Conservation (phyloP, 2,888 invertebrate species). For the Xanthorhoe spadicearia region DNA sequence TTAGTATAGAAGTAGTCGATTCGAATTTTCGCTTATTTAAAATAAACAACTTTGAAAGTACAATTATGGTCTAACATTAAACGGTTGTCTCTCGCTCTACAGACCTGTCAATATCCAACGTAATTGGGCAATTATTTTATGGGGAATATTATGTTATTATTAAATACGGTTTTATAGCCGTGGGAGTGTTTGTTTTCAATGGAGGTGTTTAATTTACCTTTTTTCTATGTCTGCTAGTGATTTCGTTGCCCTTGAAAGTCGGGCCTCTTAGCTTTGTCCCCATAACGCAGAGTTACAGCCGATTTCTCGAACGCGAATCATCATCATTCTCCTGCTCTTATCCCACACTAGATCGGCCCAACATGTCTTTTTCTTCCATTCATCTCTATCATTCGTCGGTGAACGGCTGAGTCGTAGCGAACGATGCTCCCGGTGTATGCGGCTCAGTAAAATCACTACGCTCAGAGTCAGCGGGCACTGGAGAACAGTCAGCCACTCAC, state of each 20-base stretch:
- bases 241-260: slow-evolving; percentile 16
- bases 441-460: too few species aligned
- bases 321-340: too few species aligned
- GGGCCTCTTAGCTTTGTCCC: not conserved
- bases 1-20: too few species aligned
- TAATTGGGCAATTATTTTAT: slow-evolving; percentile 60
- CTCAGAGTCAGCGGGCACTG: too few species aligned
- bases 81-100: slow-evolving; percentile 18
- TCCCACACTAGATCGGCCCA: too few species aligned
- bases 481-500: too few species aligned
- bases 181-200: slow-evolving; percentile 47
- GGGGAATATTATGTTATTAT: slow-evolving; percentile 53
- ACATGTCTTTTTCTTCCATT: too few species aligned
- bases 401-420: too few species aligned
- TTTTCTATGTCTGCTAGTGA: slow-evolving; percentile 25
- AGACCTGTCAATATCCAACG: slow-evolving; percentile 34
- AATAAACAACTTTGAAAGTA: not conserved
- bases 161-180: slow-evolving; percentile 55
- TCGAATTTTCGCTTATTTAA: not conserved
- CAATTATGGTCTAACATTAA: not conserved
- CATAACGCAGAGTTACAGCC: too few species aligned
- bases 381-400: too few species aligned
- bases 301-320: too few species aligned
- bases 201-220: slow-evolving; percentile 36
- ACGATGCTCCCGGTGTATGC: too few species aligned